Evolutionary conservation across 2,113 vertebrate genomes (phyloP).

Genomic region (Chauna torquata): DNA sequence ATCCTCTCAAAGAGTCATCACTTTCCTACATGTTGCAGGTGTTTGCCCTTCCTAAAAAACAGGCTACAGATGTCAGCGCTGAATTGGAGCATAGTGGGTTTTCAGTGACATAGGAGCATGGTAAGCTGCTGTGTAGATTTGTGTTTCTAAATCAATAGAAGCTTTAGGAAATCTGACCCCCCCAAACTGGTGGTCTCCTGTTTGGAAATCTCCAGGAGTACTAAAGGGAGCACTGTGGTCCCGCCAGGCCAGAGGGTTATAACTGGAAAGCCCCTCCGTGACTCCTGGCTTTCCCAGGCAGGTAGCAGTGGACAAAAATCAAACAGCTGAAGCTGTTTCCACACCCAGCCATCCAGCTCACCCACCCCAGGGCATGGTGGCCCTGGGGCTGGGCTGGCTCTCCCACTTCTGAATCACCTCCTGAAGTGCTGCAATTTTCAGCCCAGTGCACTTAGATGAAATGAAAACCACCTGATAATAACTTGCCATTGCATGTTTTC

Average conservation of each 20-base stretch:
- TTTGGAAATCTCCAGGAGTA: neutral
- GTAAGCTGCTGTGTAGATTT: neutral
- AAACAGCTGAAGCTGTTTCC: neutral
- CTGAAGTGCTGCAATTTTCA: neutral
- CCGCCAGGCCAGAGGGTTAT: fast-evolving
- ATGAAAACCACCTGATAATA: neutral
- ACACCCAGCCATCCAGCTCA: neutral
- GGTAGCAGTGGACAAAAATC: neutral
- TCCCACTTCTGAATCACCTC: conserved; percentile 26
- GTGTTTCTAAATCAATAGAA: neutral
- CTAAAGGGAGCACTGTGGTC: neutral
- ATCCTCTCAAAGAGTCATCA: neutral
- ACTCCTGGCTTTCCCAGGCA: neutral
- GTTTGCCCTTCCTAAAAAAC: neutral
- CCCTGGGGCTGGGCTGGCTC: conserved; percentile 4
- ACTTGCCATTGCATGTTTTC: neutral
- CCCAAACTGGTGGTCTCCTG: neutral
- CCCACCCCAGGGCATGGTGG: neutral
- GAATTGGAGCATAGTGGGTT: neutral
- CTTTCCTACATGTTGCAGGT: neutral
- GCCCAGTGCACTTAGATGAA: neutral
- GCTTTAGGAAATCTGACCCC: neutral
- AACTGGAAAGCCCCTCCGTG: neutral
- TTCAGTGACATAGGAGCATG: neutral
- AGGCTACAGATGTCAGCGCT: neutral